Conservation (phyloP, 1,140 invertebrate genomes). For the Augochlora pura region DNA sequence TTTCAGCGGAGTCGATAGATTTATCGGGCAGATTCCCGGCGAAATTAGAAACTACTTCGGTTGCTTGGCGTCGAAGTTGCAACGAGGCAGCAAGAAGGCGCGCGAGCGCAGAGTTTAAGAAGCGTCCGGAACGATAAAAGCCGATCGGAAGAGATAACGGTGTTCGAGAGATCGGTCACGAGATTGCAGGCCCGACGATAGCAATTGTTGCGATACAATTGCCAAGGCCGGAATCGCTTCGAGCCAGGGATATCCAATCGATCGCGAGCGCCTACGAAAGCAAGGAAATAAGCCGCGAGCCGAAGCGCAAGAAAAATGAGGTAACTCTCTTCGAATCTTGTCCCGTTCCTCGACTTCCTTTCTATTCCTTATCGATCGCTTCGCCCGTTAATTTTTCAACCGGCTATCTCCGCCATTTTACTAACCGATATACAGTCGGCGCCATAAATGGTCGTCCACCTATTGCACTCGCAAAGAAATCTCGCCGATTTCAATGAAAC, state of each 20-base stretch:
- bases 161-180: constrained; percentile 13
- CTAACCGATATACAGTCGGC: too few species aligned
- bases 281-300: constrained; percentile 21
- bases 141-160: constrained; percentile 5
- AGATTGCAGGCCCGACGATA: constrained; percentile 28
- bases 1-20: background rate
- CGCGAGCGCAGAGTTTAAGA: constrained; percentile 14
- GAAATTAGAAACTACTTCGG: background rate
- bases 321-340: background rate
- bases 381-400: background rate
- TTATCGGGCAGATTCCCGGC: background rate
- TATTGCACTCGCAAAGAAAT: too few species aligned
- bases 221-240: constrained; percentile 46
- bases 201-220: constrained; percentile 45
- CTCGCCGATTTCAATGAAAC: too few species aligned
- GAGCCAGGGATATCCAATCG: constrained; percentile 47
- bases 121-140: constrained; percentile 22
- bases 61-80: background rate
- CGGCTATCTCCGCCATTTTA: too few species aligned
- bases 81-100: background rate
- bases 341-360: background rate
- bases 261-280: constrained; percentile 16
- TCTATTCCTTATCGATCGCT: background rate
- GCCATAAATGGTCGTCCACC: too few species aligned
- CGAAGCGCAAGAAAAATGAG: constrained; percentile 1